Evolutionary conservation across 64 coral and sea anemone species (phyloP).

Genomic region (Stylophora pistillata): DNA sequence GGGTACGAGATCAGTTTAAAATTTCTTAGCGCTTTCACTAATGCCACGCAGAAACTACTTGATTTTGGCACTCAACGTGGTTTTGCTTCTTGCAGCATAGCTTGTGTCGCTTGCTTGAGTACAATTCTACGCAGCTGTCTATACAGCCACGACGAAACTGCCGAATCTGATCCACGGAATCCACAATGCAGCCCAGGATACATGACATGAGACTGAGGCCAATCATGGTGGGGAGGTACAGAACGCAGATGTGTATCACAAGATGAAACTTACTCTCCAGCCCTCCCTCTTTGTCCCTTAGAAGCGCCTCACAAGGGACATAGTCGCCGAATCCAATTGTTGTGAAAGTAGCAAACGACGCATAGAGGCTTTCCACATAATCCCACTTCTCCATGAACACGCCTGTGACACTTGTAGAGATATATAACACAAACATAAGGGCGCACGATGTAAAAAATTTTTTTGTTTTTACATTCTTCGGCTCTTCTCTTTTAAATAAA

Average conservation of each 20-base stretch:
- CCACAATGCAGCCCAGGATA: conserved; percentile 7
- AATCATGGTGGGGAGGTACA: background rate
- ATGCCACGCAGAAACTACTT: no score
- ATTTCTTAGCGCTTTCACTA: no score
- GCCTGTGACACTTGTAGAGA: background rate
- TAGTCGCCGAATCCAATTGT: conserved; percentile 33
- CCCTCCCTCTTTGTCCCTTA: background rate
- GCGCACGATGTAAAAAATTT: background rate
- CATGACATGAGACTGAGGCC: background rate
- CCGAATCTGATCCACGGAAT: conserved; percentile 5
- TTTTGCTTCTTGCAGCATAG: background rate
- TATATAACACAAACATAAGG: background rate
- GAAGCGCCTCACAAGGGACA: background rate
- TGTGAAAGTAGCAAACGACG: conserved; percentile 18
- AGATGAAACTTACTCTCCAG: background rate
- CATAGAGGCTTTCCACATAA: background rate
- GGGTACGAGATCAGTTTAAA: no score
- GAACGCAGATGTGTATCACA: background rate
- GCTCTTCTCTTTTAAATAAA: background rate
- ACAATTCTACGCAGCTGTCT: background rate
- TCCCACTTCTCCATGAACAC: background rate
- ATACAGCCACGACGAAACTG: background rate
- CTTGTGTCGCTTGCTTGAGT: background rate
- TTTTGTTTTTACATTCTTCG: background rate
- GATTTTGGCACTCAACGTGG: background rate